Percentiles rank a stretch among this genome's conserved stretches.
Conservation (phyloP, 2,113 vertebrate genomes). For the Dasypus novemcinctus region DNA sequence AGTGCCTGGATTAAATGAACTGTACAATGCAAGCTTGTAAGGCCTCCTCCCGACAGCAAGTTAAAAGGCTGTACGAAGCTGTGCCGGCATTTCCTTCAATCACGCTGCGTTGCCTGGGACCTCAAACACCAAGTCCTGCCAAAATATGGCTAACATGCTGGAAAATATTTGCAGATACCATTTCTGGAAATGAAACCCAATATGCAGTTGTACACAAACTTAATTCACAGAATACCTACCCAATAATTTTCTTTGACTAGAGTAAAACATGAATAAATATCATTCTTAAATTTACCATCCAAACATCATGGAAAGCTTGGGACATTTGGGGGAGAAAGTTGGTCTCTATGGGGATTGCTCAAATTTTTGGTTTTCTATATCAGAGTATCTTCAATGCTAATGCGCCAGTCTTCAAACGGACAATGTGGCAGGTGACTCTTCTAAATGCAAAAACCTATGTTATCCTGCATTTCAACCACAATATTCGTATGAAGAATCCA, state of each 20-base stretch:
- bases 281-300: constrained; percentile 59
- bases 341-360: not conserved
- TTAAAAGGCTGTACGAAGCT: constrained; percentile 78
- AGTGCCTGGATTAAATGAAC: not conserved
- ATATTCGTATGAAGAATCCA: not conserved
- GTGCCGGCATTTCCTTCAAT: constrained; percentile 66
- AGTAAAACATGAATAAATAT: constrained; percentile 48
- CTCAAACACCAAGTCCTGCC: constrained; percentile 65
- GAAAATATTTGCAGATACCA: constrained; percentile 70
- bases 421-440: not conserved
- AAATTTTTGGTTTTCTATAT: constrained; percentile 37
- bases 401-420: constrained; percentile 45
- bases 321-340: constrained; percentile 15
- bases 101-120: constrained; percentile 66
- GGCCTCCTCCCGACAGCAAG: constrained; percentile 56
- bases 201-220: constrained; percentile 76
- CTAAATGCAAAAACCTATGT: constrained; percentile 32
- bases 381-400: not conserved
- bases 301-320: constrained; percentile 31
- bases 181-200: constrained; percentile 58
- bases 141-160: constrained; percentile 80
- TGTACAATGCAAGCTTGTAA: not conserved
- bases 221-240: constrained; percentile 74
- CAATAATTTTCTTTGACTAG: constrained; percentile 41
- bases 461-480: not conserved